A percentile compares a stretch with the other conserved stretches of the same genome.
These are phyloP conservation scores for Cavia aperea DNA, from an alignment of 2,113 vertebrate genomes.

Conservation along the genomic window DNA sequence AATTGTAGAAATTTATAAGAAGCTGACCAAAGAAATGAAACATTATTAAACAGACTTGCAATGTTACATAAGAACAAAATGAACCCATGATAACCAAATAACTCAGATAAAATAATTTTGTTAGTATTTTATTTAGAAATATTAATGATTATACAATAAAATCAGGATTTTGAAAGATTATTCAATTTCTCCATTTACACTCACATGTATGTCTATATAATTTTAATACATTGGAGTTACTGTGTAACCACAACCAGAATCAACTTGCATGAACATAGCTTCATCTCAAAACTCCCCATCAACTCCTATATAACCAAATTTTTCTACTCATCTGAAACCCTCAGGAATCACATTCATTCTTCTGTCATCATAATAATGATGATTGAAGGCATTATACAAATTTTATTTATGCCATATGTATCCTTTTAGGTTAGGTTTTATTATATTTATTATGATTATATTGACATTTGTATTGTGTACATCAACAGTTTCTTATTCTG, in stretches of 20 bases:
- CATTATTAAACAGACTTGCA: neutral
- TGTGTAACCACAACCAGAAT: neutral
- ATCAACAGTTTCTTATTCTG: neutral
- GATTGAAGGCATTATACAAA: neutral
- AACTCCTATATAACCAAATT: rapidly evolving
- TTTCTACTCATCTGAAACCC: neutral
- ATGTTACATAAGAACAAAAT: neutral
- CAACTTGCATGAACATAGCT: neutral
- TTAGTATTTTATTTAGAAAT: neutral
- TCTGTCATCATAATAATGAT: neutral
- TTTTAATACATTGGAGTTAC: neutral
- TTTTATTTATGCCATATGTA: neutral
- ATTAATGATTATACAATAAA: neutral
- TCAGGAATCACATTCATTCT: neutral
- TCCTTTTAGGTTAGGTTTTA: neutral
- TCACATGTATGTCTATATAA: neutral
- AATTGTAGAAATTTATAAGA: neutral
- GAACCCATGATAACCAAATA: neutral
- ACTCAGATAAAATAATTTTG: neutral
- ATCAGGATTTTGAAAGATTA: neutral
- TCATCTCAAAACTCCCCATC: neutral
- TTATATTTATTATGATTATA: neutral
- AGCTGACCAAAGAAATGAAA: neutral
- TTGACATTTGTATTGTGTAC: neutral
- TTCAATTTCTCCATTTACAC: neutral